Percentiles rank a stretch among this genome's conserved stretches.
Conservation (phyloP, 2,888 invertebrate genomes). For the Linnaemya vulpina region DNA sequence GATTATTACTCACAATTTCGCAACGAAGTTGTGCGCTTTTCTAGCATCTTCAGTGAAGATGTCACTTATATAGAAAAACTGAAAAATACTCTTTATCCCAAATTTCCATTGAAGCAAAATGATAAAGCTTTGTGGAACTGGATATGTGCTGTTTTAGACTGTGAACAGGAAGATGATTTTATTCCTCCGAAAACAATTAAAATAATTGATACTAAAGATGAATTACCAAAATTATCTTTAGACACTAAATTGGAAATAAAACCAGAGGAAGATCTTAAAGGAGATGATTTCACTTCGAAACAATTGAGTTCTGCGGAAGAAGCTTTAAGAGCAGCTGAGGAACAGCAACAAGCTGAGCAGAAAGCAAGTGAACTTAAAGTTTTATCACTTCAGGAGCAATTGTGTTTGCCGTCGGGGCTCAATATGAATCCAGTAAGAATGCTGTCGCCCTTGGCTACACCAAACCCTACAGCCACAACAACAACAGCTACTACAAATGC, state of each 20-base stretch:
- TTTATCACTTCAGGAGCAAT: conserved; percentile 81
- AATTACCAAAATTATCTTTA: conserved; percentile 71
- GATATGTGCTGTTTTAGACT: conserved; percentile 89
- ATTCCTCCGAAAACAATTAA: conserved; percentile 83
- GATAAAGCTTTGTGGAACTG: conserved; percentile 91
- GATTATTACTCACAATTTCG: conserved; percentile 90
- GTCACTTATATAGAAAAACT: conserved; percentile 93
- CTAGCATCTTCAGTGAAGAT: conserved; percentile 83
- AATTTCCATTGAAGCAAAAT: conserved; percentile 91
- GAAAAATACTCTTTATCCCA: conserved; percentile 90
- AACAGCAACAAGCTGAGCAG: conserved; percentile 77
- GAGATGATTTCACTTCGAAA: conserved; percentile 74
- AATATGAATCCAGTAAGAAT: conserved; percentile 83
- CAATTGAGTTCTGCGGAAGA: conserved; percentile 76
- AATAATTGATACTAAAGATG: conserved; percentile 78
- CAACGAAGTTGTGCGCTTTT: conserved; percentile 87
- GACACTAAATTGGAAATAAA: conserved; percentile 67
- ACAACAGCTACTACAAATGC: conserved; percentile 65
- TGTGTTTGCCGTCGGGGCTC: conserved; percentile 82
- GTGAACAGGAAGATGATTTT: conserved; percentile 88
- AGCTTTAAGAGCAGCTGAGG: conserved; percentile 75
- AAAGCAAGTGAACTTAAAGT: conserved; percentile 80
- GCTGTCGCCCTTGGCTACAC: conserved; percentile 80
- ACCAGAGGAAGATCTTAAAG: conserved; percentile 74
- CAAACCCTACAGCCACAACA: conserved; percentile 77